These are phyloP conservation scores for Priocnemis perturbator DNA, from an alignment of 2,888 invertebrate genomes.

Conservation along the genomic window DNA sequence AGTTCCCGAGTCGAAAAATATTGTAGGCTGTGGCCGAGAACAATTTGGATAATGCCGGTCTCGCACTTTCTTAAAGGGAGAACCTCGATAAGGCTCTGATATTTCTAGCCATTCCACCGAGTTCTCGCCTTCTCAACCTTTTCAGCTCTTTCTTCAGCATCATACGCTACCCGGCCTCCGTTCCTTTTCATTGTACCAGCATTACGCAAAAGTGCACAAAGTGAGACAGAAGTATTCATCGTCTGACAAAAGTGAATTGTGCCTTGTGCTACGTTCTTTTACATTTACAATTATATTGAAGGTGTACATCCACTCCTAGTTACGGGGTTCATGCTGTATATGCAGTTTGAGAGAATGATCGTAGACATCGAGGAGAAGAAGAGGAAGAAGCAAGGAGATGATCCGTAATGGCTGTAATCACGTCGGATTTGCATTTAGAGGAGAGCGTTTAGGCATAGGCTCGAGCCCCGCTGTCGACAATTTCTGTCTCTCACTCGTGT, in stretches of 20 bases:
- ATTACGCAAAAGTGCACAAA: too few relatives aligned
- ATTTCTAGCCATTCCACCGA: slow-evolving; percentile 34
- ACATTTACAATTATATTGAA: too few relatives aligned
- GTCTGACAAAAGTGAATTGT: too few relatives aligned
- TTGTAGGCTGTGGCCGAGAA: slow-evolving; percentile 41
- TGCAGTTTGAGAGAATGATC: too few relatives aligned
- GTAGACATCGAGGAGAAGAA: not conserved
- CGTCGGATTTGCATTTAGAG: slow-evolving; percentile 64
- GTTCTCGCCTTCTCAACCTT: slow-evolving; percentile 2
- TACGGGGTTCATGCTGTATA: too few relatives aligned
- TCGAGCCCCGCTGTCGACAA: slow-evolving; percentile 15
- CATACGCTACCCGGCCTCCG: too few relatives aligned
- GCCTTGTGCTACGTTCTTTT: too few relatives aligned
- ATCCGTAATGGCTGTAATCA: slow-evolving; percentile 50
- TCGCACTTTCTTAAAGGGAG: slow-evolving; percentile 21
- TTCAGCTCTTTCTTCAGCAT: too few relatives aligned
- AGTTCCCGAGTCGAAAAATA: slow-evolving; percentile 31
- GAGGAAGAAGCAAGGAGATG: slow-evolving; percentile 30
- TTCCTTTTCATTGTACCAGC: too few relatives aligned
- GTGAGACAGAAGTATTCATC: too few relatives aligned
- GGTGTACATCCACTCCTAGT: too few relatives aligned
- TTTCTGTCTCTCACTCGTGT: slow-evolving; percentile 19
- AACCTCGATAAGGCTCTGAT: slow-evolving; percentile 57
- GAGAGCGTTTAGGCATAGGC: slow-evolving; percentile 51
- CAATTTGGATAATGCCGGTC: slow-evolving; percentile 58